These are phyloP conservation scores for Rhea pennata DNA, from an alignment of 2,113 vertebrate species.

Conservation along the genomic window DNA sequence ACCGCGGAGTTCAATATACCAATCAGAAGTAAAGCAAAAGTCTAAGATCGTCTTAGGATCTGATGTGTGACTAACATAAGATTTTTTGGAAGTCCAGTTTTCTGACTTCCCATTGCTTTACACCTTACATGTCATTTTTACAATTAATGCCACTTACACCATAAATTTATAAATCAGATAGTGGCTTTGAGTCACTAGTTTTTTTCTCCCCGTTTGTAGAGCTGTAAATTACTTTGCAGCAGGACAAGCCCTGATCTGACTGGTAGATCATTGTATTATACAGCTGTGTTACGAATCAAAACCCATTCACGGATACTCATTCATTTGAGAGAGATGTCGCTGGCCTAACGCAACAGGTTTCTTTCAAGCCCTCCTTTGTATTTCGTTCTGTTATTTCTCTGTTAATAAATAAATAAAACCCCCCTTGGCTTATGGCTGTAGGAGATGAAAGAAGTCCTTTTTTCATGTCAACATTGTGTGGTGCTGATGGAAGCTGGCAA, in stretches of 20 bases:
- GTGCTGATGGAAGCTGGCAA: conserved; percentile 29
- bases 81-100: not conserved
- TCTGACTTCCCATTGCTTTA: not conserved
- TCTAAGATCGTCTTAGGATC: accelerated
- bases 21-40: not conserved
- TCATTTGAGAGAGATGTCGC: not conserved
- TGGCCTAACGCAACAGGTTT: not conserved
- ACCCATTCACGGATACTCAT: not conserved
- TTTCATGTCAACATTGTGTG: not conserved
- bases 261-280: not conserved
- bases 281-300: not conserved
- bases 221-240: not conserved
- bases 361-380: not conserved
- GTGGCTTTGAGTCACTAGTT: not conserved
- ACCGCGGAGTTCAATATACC: accelerated
- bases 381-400: not conserved
- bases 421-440: not conserved
- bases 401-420: conserved; percentile 26
- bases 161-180: not conserved
- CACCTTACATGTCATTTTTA: not conserved
- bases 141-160: not conserved
- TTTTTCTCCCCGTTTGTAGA: not conserved
- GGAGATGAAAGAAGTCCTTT: not conserved
- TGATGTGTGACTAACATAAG: accelerated
- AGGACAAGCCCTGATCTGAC: not conserved